Evolutionary conservation across 2,797 vertebrate species (phyloP).

Genomic region (Enteromius treurensis): DNA sequence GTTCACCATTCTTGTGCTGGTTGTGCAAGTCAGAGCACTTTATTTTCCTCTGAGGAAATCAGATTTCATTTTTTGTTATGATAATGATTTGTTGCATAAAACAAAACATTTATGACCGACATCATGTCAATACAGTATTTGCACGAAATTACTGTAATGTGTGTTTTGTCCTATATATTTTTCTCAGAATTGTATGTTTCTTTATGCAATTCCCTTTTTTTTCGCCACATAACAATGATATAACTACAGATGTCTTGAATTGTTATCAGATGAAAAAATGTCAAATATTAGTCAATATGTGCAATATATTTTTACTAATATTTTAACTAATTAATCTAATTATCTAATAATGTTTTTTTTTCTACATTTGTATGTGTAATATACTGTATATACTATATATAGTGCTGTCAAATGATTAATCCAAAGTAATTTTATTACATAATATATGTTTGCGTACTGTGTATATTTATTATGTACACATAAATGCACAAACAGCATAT

Average conservation of each 20-base stretch:
- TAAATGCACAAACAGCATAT: no score
- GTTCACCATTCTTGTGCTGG: conserved; percentile 47
- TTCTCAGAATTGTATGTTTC: neutral
- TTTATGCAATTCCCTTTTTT: neutral
- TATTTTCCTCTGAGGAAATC: neutral
- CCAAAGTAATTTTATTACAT: no score
- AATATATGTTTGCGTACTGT: no score
- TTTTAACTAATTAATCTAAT: neutral
- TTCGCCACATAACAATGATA: neutral
- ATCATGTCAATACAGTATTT: no score
- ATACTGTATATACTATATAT: no score
- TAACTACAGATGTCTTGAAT: no score
- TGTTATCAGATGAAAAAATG: no score
- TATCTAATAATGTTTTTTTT: neutral
- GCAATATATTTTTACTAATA: neutral
- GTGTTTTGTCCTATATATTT: neutral
- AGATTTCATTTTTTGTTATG: neutral
- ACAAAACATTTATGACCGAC: no score
- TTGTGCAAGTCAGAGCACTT: conserved; percentile 4
- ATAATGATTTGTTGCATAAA: conserved; percentile 3
- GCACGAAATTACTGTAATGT: neutral
- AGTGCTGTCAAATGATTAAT: no score
- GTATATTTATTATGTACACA: no score
- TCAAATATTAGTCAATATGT: neutral
- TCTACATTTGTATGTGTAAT: neutral